These are phyloP conservation scores for Gobio gobio DNA, from an alignment of 2,113 vertebrate species.

Conservation along the genomic window DNA sequence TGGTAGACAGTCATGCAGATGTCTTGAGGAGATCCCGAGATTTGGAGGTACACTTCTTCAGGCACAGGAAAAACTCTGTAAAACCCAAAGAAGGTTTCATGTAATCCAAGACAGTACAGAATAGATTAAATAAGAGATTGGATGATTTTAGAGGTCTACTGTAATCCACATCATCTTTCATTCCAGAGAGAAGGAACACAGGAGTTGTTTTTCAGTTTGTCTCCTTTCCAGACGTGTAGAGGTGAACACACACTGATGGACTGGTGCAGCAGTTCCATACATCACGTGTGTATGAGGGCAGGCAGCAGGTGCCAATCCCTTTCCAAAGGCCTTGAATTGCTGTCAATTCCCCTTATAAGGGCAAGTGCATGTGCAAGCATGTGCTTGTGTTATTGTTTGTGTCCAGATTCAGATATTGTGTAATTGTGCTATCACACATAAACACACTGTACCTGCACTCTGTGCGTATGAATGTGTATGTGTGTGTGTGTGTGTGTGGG, in stretches of 20 bases:
- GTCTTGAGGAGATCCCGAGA: slow-evolving; percentile 35
- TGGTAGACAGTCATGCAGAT: slow-evolving; percentile 41
- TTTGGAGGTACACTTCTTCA: slow-evolving; percentile 13
- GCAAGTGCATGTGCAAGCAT: slow-evolving; percentile 21
- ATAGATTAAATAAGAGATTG: slow-evolving; percentile 7
- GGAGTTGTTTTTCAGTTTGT: slow-evolving; percentile 14
- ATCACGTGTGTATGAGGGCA: background rate
- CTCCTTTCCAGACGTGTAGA: background rate
- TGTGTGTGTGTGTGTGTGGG: slow-evolving; percentile 56
- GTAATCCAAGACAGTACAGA: slow-evolving; percentile 38
- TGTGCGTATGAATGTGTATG: slow-evolving; percentile 65
- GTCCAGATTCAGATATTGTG: slow-evolving; percentile 38
- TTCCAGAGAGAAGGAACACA: slow-evolving; percentile 12
- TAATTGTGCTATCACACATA: slow-evolving; percentile 62
- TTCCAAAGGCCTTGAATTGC: slow-evolving; percentile 4
- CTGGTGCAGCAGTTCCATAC: slow-evolving; percentile 20
- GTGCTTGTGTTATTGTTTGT: slow-evolving; percentile 39
- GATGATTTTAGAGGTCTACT: slow-evolving; percentile 13
- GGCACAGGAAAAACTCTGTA: slow-evolving; percentile 26
- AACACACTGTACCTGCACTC: slow-evolving; percentile 59
- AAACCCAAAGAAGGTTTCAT: background rate
- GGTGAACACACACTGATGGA: slow-evolving; percentile 9
- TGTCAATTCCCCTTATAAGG: slow-evolving; percentile 2
- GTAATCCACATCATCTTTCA: slow-evolving; percentile 27
- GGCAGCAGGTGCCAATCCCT: background rate